Conservation (phyloP, 2,113 vertebrate species). For the Oenanthe oenanthe region DNA sequence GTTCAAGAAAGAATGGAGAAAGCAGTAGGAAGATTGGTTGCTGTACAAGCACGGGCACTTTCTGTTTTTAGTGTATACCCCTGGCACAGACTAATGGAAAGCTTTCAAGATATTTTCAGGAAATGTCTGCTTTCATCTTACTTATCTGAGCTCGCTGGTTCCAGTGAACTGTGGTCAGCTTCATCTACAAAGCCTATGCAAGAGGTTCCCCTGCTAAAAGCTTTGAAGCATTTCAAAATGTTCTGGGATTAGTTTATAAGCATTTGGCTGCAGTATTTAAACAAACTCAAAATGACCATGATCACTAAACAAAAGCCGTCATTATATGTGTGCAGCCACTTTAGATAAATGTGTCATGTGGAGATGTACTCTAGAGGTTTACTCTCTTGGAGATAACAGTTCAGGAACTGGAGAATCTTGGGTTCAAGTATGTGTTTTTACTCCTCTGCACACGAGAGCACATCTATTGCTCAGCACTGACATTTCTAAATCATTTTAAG, state of each 20-base stretch:
- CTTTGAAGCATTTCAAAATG: constrained; percentile 73
- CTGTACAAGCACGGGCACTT: constrained; percentile 52
- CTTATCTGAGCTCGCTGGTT: constrained; percentile 81
- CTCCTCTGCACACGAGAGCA: not conserved
- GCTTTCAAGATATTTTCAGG: constrained; percentile 88
- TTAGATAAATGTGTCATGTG: constrained; percentile 74
- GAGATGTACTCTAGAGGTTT: constrained; percentile 71
- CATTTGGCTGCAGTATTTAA: constrained; percentile 77
- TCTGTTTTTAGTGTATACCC: constrained; percentile 81
- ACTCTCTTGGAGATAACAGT: constrained; percentile 52
- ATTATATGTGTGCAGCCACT: constrained; percentile 73
- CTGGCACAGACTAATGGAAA: constrained; percentile 91
- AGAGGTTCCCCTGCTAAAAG: constrained; percentile 75
- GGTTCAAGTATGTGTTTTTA: constrained; percentile 43
- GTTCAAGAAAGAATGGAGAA: constrained; percentile 31
- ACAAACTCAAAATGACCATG: constrained; percentile 77
- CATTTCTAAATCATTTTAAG: not conserved
- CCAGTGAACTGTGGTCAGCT: constrained; percentile 80
- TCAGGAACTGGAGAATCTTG: constrained; percentile 52
- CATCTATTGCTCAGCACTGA: not conserved
- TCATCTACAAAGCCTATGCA: constrained; percentile 68
- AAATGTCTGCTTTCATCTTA: constrained; percentile 86
- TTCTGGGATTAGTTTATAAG: constrained; percentile 78
- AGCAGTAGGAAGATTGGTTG: not conserved
- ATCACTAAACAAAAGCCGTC: constrained; percentile 76